Evolutionary conservation across 1,140 invertebrate genomes (phyloP), one percentile per base, ranked within the genome.

Genomic region (Helicorthomorpha holstii): DNA sequence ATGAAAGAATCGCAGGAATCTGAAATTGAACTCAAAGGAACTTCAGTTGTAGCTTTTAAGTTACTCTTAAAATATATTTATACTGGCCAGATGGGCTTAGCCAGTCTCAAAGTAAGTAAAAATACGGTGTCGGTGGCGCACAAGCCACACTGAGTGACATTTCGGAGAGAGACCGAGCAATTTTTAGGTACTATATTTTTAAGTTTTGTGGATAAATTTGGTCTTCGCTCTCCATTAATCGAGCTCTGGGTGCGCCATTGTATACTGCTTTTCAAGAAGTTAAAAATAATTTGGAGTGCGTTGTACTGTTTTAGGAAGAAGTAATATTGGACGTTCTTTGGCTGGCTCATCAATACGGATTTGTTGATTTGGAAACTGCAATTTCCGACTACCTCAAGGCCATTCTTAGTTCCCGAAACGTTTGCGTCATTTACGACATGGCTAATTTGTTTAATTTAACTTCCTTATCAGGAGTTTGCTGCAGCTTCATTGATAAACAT

Each of bases 11-110:
- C 87, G 0, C 78, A 75, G 51, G 69, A 82, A 63, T 70, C 73
- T 27, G 85, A 92, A 73, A 86, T 98, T 52, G 80, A 83, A 59
- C 63, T 98, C 19, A 80, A 83, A 64, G 84, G 82, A 57, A 79
- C 90, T 26, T 84, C 84, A n/a, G 66, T 92, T 22, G 75, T 79
- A 53, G 85, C 91, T 21, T 98, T 98, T 62, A 88, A 88, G 67
- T 77, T 79, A 47, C 70, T 98, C 0, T 70, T 98, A 0, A 82
- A 86, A 61, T 98, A 98, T 69, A 90, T 98, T 47, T 98, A 98
- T 65, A 92, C 87, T 52, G 86, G 88, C 34, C 80, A 80, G 57
- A 82, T 97, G 74, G 82, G 82, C 47, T 70, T 97, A 26, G 76
- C 79, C 16, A 77, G 82, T 56, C 71, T 92, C 54, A 83, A 83